Evolutionary conservation across 2,888 invertebrate species (phyloP).

Genomic region (Dichetophora obliterata): DNA sequence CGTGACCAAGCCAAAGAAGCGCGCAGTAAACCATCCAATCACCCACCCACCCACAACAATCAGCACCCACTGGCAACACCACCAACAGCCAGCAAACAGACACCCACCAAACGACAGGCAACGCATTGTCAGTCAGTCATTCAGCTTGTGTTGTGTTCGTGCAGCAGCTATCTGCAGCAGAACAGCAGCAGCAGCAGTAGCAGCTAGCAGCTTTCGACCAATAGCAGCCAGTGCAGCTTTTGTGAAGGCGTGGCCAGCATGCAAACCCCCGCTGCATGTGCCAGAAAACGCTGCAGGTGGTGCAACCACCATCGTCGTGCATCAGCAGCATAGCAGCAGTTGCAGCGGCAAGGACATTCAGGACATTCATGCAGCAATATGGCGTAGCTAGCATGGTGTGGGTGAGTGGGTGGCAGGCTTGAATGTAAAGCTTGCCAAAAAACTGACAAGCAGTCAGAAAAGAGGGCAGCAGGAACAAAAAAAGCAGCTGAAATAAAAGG

Average conservation of each 20-base stretch:
- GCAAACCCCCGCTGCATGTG: conserved; percentile 59
- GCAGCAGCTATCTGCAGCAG: conserved; percentile 1
- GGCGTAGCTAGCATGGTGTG: not conserved
- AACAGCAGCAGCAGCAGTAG: conserved; percentile 5
- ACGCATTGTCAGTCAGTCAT: conserved; percentile 9
- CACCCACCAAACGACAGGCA: conserved; percentile 25
- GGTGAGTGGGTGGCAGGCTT: too few relatives aligned
- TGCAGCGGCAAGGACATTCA: conserved; percentile 27
- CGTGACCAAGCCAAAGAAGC: conserved; percentile 54
- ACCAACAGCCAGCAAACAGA: conserved; percentile 28
- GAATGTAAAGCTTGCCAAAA: conserved; percentile 27
- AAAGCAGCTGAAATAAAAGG: not conserved
- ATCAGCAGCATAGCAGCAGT: not conserved
- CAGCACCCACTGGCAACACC: conserved; percentile 28
- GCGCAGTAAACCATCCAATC: conserved; percentile 38
- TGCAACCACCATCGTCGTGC: conserved; percentile 51
- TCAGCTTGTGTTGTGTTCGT: not conserved
- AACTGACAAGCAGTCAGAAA: conserved; percentile 19
- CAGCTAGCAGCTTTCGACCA: conserved; percentile 55
- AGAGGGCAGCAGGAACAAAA: not conserved
- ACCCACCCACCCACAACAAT: conserved; percentile 29
- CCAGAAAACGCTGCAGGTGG: conserved; percentile 40
- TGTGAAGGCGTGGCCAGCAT: conserved; percentile 68
- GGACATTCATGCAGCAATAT: conserved; percentile 20
- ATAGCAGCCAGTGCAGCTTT: conserved; percentile 60